Conservation (phyloP, 2,888 invertebrate genomes). For the Drosophila fungiperda region DNA sequence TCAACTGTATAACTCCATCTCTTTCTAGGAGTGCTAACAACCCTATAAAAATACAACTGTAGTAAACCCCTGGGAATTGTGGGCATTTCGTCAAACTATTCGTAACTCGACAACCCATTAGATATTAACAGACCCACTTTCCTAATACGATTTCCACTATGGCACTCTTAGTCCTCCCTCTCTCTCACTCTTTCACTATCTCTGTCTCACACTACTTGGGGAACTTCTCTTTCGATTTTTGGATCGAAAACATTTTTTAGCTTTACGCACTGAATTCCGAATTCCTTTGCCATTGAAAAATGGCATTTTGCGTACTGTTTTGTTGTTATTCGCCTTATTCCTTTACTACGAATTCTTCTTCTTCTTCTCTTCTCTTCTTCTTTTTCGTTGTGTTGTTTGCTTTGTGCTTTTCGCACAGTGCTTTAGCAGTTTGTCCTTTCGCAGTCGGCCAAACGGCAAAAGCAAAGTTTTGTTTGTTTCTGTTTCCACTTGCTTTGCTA, state of each 20-base stretch:
- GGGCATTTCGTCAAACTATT: not conserved
- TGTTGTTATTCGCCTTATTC: slow-evolving; percentile 54
- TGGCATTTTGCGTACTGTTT: slow-evolving; percentile 67
- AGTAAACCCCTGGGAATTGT: not conserved
- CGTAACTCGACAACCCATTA: slow-evolving; percentile 2
- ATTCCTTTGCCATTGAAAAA: slow-evolving; percentile 77
- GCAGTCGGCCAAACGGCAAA: slow-evolving; percentile 49
- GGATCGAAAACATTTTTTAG: slow-evolving; percentile 44
- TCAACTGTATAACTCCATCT: slow-evolving; percentile 10
- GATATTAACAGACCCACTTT: slow-evolving; percentile 5
- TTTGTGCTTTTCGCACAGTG: slow-evolving; percentile 60
- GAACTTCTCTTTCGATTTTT: not conserved
- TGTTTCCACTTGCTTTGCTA: slow-evolving; percentile 54
- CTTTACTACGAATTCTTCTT: slow-evolving; percentile 29
- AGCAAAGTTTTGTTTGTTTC: slow-evolving; percentile 67
- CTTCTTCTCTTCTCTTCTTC: slow-evolving; percentile 31
- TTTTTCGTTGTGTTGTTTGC: slow-evolving; percentile 39
- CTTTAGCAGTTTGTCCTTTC: slow-evolving; percentile 69
- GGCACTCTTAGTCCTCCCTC: slow-evolving; percentile 7
- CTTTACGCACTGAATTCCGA: slow-evolving; percentile 63
- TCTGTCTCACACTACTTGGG: slow-evolving; percentile 3
- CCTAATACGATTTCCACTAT: slow-evolving; percentile 14
- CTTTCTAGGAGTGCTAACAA: slow-evolving; percentile 1
- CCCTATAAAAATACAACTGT: not conserved
- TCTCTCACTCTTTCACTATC: slow-evolving; percentile 1